phyloP scores from a whole-genome alignment of 2,797 vertebrate genomes.

The Ctenopoma kingsleyae region DNA sequence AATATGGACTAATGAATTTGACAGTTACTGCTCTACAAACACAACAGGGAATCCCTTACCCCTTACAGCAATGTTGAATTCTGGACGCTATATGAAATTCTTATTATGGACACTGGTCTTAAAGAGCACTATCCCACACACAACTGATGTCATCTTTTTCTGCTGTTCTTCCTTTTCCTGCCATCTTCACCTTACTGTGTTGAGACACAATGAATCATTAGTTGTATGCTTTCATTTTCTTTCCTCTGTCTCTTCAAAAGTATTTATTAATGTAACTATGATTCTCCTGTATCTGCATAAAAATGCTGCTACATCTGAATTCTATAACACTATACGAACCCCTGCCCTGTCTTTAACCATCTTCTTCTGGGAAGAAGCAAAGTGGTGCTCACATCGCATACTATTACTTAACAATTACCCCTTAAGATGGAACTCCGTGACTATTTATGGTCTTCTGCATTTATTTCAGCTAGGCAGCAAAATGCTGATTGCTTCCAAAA shows the following conservation, averaged over 20 bases:
- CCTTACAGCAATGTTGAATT: not conserved
- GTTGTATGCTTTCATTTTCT: not conserved
- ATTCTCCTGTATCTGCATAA: slow-evolving; percentile 26
- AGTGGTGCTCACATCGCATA: slow-evolving; percentile 66
- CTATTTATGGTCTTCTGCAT: slow-evolving; percentile 72
- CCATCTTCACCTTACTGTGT: slow-evolving; percentile 7
- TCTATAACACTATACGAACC: slow-evolving; percentile 17
- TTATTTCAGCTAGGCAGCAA: slow-evolving; percentile 67
- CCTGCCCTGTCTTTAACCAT: not conserved
- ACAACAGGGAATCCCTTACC: not conserved
- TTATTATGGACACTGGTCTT: not conserved
- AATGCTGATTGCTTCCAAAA: slow-evolving; percentile 67
- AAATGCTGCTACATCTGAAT: slow-evolving; percentile 22
- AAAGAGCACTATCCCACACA: not conserved
- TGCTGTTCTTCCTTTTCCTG: not conserved
- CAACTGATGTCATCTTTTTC: not conserved
- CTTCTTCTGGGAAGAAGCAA: slow-evolving; percentile 57
- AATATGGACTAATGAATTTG: not conserved
- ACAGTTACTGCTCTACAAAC: slow-evolving; percentile 6
- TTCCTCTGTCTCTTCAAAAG: not conserved
- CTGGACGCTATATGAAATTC: not conserved
- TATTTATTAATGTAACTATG: slow-evolving; percentile 22
- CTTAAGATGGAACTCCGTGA: slow-evolving; percentile 70
- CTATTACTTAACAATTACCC: slow-evolving; percentile 80
- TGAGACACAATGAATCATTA: slow-evolving; percentile 18